Percentiles rank a stretch among this genome's conserved stretches.
Conservation (phyloP, 2,888 invertebrate genomes). For the Tipula unca region DNA sequence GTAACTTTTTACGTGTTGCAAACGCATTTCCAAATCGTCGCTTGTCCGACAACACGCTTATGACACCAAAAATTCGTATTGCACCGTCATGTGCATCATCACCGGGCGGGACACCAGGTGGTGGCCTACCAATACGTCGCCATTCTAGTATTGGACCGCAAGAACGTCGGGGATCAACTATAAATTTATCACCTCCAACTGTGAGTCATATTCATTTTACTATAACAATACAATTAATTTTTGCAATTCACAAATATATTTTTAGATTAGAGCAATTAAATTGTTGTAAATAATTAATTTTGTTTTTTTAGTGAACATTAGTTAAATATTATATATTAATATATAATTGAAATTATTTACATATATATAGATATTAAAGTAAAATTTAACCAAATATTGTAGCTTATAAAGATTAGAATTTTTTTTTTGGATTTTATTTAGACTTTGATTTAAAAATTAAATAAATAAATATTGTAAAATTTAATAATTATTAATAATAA, state of each 20-base stretch:
- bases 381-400: background rate
- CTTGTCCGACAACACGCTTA: slow-evolving; percentile 83
- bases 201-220: slow-evolving; percentile 48
- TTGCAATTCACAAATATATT: background rate
- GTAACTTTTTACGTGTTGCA: slow-evolving; percentile 77
- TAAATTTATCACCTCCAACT: slow-evolving; percentile 81
- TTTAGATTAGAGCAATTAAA: slow-evolving; percentile 16
- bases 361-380: background rate
- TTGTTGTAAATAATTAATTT: background rate
- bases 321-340: background rate
- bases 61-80: slow-evolving; percentile 82
- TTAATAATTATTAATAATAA: background rate
- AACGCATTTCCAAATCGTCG: slow-evolving; percentile 77
- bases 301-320: background rate
- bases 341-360: background rate
- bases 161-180: slow-evolving; percentile 73
- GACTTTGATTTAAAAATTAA: slow-evolving; percentile 8
- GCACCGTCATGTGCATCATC: slow-evolving; percentile 85
- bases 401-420: slow-evolving; percentile 17
- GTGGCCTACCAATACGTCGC: slow-evolving; percentile 73
- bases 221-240: slow-evolving; percentile 23
- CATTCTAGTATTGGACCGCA: slow-evolving; percentile 90
- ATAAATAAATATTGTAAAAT: background rate
- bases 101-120: slow-evolving; percentile 59
- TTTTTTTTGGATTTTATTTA: slow-evolving; percentile 20